Conservation (phyloP, 1,140 invertebrate genomes). For the Colletes gigas region DNA sequence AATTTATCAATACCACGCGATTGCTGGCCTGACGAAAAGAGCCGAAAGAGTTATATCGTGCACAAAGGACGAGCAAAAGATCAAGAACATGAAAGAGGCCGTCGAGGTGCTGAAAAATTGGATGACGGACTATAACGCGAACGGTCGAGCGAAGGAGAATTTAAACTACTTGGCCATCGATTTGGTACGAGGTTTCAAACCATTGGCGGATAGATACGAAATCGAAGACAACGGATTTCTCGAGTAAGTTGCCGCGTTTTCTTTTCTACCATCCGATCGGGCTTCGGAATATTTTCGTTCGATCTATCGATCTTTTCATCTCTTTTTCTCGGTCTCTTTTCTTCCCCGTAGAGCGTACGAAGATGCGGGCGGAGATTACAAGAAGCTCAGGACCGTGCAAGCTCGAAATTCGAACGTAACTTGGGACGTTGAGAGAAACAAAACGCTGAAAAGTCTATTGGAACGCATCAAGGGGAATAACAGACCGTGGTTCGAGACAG, state of each 20-base stretch:
- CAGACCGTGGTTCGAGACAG: constrained; percentile 69
- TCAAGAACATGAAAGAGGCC: constrained; percentile 73
- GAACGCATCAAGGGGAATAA: constrained; percentile 66
- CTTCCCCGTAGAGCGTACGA: constrained; percentile 64
- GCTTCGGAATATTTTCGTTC: too few relatives aligned
- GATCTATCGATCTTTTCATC: not conserved
- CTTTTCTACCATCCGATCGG: not conserved
- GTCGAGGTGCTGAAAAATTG: constrained; percentile 74
- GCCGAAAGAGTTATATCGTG: constrained; percentile 68
- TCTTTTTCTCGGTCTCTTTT: too few relatives aligned
- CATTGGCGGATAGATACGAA: constrained; percentile 69
- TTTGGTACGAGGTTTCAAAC: constrained; percentile 69
- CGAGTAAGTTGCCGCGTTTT: constrained; percentile 33
- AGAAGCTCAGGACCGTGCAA: constrained; percentile 70
- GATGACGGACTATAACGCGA: constrained; percentile 75
- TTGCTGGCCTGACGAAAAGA: constrained; percentile 63
- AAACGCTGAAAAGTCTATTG: constrained; percentile 59
- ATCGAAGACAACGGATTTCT: constrained; percentile 70
- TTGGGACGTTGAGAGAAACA: constrained; percentile 77
- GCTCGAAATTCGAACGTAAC: constrained; percentile 68
- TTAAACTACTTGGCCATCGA: constrained; percentile 75
- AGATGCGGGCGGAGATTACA: constrained; percentile 71
- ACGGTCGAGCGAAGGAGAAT: constrained; percentile 73
- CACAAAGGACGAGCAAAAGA: constrained; percentile 70
- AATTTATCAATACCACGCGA: constrained; percentile 64